Evolutionary conservation across 2,113 vertebrate genomes (phyloP), one percentile per base, ranked within the genome.

Genomic region (Corvus moneduloides): DNA sequence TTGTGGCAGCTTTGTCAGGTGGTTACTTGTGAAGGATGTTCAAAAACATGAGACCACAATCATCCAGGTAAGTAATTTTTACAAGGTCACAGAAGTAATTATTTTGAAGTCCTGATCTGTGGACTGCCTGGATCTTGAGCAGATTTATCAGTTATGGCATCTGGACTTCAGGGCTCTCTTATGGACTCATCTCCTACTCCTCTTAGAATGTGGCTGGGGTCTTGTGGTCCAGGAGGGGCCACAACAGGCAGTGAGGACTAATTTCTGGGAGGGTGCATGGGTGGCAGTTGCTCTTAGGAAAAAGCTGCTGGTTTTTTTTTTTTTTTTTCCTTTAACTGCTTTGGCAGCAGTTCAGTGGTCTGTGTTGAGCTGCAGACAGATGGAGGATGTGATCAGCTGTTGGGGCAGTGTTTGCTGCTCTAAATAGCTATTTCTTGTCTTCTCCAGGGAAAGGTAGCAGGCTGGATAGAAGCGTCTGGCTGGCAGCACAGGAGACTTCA

Each of bases 301-400:
- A 91, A 93, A 82, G 37, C 85, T 91, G 46, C 10, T 84, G 37
- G 13, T 3, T 78, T 76, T 63, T 81, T 77, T 35, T 37, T 37
- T 78, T 81, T 76, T 77, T 79, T 44, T 55, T 7, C 0, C 12
- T 67, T 79, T 28, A 77, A 76, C 78, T 88, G 74, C 54, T 79
- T 83, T 97, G 90, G 92, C 95, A 87, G 66, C 56, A 73, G 71
- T 89, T 95, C 78, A 79, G 81, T 89, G 84, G 52, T 91, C 49
- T 95, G 69, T 77, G 79, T 90, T 88, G 92, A 83, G 78, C 82
- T 94, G 84, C 4, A 43, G 86, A 87, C 87, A 96, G 87, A 93
- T 91, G 90, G 96, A 97, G 67, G 94, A 93, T 96, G 95, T 91
- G 94, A 93, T 96, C 92, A 95, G 94, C 90, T 96, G 84, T 87